These are phyloP conservation scores for Vesta saturnalis DNA, from an alignment of 2,888 invertebrate genomes.

Conservation along the genomic window DNA sequence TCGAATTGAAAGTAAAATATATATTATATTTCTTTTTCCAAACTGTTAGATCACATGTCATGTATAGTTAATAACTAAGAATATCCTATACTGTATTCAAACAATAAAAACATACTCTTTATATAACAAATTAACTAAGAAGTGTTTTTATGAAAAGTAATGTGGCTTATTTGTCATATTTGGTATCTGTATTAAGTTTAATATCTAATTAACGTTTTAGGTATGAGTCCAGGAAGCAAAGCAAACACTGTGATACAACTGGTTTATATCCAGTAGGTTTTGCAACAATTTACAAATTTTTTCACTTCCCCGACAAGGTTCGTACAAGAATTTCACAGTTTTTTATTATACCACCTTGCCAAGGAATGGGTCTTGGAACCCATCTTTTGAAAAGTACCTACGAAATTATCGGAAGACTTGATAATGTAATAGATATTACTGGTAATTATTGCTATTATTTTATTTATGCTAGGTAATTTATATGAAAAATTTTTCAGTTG, in stretches of 20 bases:
- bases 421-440: slow-evolving; percentile 74
- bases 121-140: too few species aligned
- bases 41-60: too few species aligned
- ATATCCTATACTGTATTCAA: too few species aligned
- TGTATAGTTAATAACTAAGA: too few species aligned
- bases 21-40: too few species aligned
- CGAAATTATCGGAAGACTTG: slow-evolving; percentile 53
- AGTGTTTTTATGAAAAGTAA: too few species aligned
- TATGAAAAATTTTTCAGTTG: slow-evolving; percentile 69
- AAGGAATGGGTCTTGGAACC: slow-evolving; percentile 85
- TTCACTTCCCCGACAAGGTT: slow-evolving; percentile 87
- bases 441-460: slow-evolving; percentile 61
- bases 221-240: slow-evolving; percentile 73
- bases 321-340: slow-evolving; percentile 94
- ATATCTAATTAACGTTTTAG: too few species aligned
- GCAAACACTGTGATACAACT: slow-evolving; percentile 64
- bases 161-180: too few species aligned
- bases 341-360: slow-evolving; percentile 91
- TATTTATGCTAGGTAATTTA: slow-evolving; percentile 13
- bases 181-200: too few species aligned
- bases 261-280: slow-evolving; percentile 86
- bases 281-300: slow-evolving; percentile 93
- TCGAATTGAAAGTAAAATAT: too few species aligned
- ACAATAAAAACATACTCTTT: too few species aligned
- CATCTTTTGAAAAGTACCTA: slow-evolving; percentile 68